phyloP scores from a whole-genome alignment of 2,888 invertebrate species.

The Venusia cambrica region DNA sequence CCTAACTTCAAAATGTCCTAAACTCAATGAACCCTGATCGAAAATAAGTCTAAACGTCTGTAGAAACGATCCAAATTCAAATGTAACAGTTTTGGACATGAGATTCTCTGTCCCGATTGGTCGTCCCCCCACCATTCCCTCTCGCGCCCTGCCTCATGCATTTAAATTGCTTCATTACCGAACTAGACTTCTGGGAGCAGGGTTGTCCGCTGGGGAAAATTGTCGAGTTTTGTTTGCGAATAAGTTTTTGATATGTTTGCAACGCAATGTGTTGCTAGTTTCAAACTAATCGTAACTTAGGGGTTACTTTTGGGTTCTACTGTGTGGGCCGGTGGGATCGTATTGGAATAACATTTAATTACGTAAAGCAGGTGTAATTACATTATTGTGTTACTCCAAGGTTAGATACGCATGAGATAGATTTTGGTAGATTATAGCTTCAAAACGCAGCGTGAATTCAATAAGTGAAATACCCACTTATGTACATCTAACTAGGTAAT shows the following conservation, averaged over 20 bases:
- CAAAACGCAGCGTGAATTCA: no score
- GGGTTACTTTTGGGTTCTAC: no score
- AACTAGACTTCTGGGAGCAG: slow-evolving; percentile 71
- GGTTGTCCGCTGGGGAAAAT: slow-evolving; percentile 67
- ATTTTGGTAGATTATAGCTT: no score
- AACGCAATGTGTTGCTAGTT: slow-evolving; percentile 33
- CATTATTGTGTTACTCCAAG: no score
- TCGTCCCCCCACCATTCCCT: slow-evolving; percentile 69
- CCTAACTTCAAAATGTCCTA: slow-evolving; percentile 26
- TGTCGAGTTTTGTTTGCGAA: slow-evolving; percentile 34
- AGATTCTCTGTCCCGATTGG: slow-evolving; percentile 37
- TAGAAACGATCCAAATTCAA: slow-evolving; percentile 30
- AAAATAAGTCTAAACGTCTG: slow-evolving; percentile 19
- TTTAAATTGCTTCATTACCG: slow-evolving; percentile 82
- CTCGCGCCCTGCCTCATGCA: slow-evolving; percentile 82
- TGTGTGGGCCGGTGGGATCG: no score
- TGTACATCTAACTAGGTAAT: no score
- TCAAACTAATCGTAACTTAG: slow-evolving; percentile 25
- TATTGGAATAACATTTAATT: no score
- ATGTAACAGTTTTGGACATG: slow-evolving; percentile 32
- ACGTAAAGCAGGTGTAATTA: no score
- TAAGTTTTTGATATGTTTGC: slow-evolving; percentile 31
- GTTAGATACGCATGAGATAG: no score
- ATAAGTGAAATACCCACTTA: no score
- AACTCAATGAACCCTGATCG: slow-evolving; percentile 13